phyloP scores from a whole-genome alignment of 2,888 invertebrate species.

The Pharmacophagus antenor region DNA sequence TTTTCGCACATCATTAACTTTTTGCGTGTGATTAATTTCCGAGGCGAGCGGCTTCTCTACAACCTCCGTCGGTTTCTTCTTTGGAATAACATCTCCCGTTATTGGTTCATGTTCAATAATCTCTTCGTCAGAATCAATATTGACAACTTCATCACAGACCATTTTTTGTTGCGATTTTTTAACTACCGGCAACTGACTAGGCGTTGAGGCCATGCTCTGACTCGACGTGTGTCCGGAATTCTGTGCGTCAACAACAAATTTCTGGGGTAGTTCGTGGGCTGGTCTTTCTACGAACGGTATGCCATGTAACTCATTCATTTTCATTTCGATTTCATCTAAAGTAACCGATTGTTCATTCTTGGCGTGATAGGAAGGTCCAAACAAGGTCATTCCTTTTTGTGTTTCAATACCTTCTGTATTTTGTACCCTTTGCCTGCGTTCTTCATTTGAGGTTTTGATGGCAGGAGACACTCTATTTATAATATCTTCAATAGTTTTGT shows the following conservation, averaged over 20 bases:
- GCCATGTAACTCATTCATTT: conserved; percentile 75
- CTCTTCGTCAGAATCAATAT: conserved; percentile 45
- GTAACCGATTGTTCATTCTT: conserved; percentile 40
- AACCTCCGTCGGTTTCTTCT: conserved; percentile 46
- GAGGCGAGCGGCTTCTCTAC: conserved; percentile 55
- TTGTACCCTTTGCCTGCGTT: conserved; percentile 37
- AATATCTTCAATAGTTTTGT: conserved; percentile 71
- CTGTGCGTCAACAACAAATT: conserved; percentile 38
- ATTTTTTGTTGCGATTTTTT: conserved; percentile 45
- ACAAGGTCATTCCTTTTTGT: conserved; percentile 34
- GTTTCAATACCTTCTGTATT: conserved; percentile 39
- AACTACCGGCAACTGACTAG: conserved; percentile 49
- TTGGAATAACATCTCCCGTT: conserved; percentile 44
- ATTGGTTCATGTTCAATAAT: conserved; percentile 48
- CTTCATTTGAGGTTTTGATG: conserved; percentile 47
- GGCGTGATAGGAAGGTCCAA: conserved; percentile 32
- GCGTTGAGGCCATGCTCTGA: conserved; percentile 41
- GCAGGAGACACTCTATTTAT: conserved; percentile 52
- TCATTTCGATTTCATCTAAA: conserved; percentile 69
- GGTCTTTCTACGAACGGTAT: conserved; percentile 66
- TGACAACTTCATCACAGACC: conserved; percentile 34
- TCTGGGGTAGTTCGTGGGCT: conserved; percentile 55
- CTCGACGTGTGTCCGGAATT: conserved; percentile 40
- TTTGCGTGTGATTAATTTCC: conserved; percentile 54
- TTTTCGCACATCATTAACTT: conserved; percentile 41